phyloP scores from a whole-genome alignment of 2,888 invertebrate species.

The Xestia ashworthii region DNA sequence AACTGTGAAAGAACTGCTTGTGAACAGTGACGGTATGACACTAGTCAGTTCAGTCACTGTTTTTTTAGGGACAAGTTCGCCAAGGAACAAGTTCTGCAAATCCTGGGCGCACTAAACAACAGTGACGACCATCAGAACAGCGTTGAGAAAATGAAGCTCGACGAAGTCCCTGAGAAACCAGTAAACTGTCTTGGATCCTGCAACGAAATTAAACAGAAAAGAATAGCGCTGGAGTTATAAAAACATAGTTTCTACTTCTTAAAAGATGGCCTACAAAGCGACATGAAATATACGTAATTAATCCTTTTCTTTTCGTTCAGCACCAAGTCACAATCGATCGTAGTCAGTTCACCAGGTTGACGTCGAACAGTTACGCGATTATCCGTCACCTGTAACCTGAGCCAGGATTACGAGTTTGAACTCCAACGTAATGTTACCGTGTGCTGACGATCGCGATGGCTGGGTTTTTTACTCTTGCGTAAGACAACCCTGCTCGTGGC shows the following conservation, averaged over 20 bases:
- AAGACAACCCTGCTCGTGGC: not conserved
- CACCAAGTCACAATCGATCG: constrained; percentile 29
- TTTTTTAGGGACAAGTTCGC: too few relatives aligned
- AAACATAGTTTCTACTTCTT: not conserved
- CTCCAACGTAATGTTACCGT: constrained; percentile 20
- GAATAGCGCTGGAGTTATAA: not conserved
- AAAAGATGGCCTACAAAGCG: not conserved
- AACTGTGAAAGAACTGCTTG: too few relatives aligned
- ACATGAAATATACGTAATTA: not conserved
- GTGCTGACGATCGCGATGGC: not conserved
- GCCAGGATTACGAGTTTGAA: constrained; percentile 25
- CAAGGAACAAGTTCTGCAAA: too few relatives aligned
- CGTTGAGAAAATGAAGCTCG: not conserved
- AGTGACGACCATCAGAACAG: not conserved
- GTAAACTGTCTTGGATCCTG: too few relatives aligned
- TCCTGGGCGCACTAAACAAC: not conserved
- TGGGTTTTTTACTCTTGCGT: not conserved
- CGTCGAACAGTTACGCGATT: constrained; percentile 38
- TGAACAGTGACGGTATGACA: too few relatives aligned
- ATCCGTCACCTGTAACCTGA: constrained; percentile 53
- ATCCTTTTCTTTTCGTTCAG: not conserved
- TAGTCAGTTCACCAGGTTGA: not conserved
- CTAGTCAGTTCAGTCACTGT: too few relatives aligned
- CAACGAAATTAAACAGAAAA: not conserved
- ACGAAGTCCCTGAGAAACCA: not conserved